Evolutionary conservation across 2,113 vertebrate species (phyloP).

Genomic region (Setophaga kirtlandii): DNA sequence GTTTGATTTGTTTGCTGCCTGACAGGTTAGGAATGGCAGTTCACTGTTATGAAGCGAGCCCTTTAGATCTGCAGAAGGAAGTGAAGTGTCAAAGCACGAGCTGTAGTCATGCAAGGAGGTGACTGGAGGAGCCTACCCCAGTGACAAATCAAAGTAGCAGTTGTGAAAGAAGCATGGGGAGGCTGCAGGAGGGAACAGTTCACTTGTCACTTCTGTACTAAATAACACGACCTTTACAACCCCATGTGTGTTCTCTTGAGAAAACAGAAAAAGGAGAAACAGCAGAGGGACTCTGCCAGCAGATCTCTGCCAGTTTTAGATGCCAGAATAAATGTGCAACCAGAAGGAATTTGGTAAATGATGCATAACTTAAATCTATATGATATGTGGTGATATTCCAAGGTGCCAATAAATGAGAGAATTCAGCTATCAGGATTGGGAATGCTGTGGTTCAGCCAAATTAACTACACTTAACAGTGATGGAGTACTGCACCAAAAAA

Average conservation of each 20-base stretch:
- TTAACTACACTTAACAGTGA: not conserved
- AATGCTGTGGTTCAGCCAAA: not conserved
- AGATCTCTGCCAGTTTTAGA: not conserved
- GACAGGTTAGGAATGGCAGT: not conserved
- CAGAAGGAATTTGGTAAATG: not conserved
- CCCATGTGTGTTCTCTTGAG: not conserved
- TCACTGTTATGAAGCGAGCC: not conserved
- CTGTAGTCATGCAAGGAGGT: not conserved
- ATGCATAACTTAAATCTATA: not conserved
- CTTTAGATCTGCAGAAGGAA: not conserved
- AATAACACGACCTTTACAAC: not conserved
- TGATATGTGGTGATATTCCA: accelerated
- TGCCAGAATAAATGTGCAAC: not conserved
- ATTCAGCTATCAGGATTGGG: not conserved
- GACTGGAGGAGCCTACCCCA: not conserved
- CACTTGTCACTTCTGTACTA: slow-evolving; percentile 6
- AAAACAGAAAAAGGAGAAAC: not conserved
- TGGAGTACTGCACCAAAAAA: not conserved
- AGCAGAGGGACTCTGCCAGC: not conserved
- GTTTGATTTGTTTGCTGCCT: slow-evolving; percentile 22
- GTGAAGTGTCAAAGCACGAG: not conserved
- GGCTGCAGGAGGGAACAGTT: not conserved
- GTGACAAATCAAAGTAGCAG: slow-evolving; percentile 12
- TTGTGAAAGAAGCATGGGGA: not conserved
- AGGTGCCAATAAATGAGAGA: not conserved